Evolutionary conservation across 53 echinoderm and acorn worm species (phyloP).

Genomic region (Zoroaster sp.): DNA sequence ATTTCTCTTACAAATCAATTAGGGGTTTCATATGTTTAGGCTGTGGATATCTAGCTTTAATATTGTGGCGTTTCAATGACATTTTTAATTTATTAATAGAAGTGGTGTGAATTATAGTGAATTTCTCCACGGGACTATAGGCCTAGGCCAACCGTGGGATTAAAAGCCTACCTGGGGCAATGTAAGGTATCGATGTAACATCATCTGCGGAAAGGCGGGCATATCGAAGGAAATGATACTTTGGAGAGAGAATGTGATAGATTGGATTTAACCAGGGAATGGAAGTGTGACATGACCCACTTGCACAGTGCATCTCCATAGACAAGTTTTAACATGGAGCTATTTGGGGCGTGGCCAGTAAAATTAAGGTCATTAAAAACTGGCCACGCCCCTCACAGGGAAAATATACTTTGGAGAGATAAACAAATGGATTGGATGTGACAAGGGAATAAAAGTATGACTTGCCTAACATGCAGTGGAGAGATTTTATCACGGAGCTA

Average conservation of each 20-base stretch:
- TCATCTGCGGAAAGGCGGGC: not conserved
- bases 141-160: not conserved
- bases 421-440: no score
- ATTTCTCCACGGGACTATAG: not conserved
- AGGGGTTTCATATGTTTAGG: not conserved
- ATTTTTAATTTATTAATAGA: not conserved
- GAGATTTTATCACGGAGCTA: no score
- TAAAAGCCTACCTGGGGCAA: not conserved
- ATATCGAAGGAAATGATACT: not conserved
- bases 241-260: not conserved
- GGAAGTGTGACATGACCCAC: no score
- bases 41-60: not conserved
- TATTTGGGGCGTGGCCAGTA: no score
- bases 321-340: no score
- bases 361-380: no score
- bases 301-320: no score
- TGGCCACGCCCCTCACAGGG: no score
- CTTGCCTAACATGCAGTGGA: no score
- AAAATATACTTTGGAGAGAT: no score
- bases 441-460: no score
- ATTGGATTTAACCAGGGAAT: no score
- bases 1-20: not conserved
- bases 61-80: not conserved
- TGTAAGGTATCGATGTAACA: not conserved
- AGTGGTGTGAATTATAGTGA: not conserved